Conservation (phyloP, 2,888 invertebrate species). For the Copidosoma aretas region DNA sequence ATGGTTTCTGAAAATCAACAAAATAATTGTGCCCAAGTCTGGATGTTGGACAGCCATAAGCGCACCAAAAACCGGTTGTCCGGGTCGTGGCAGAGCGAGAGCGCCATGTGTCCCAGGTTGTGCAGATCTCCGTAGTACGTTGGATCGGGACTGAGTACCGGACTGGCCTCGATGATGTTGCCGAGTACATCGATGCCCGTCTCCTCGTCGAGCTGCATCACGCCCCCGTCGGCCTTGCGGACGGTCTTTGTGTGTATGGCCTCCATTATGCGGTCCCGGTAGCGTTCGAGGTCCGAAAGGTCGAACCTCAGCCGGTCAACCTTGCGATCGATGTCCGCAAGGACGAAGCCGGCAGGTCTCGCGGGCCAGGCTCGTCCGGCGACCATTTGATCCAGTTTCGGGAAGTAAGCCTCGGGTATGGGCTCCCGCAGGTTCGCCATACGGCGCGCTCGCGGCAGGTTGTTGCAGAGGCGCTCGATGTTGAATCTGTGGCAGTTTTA, state of each 20-base stretch:
- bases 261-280: conserved; percentile 76
- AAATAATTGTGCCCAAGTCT: too few species aligned
- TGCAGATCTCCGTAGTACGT: conserved; percentile 80
- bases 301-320: conserved; percentile 73
- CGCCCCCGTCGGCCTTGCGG: conserved; percentile 67
- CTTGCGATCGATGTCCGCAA: conserved; percentile 72
- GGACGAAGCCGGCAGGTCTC: conserved; percentile 66
- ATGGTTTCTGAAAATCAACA: too few species aligned
- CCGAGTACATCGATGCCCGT: conserved; percentile 81
- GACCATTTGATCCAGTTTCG: conserved; percentile 81
- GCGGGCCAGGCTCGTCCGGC: conserved; percentile 80
- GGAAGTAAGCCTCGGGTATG: conserved; percentile 82
- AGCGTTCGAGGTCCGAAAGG: conserved; percentile 75
- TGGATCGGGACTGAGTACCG: conserved; percentile 72
- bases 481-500: conserved; percentile 69
- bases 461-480: conserved; percentile 77
- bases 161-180: conserved; percentile 76
- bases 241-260: conserved; percentile 73
- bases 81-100: conserved; percentile 81
- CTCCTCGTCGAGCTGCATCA: conserved; percentile 68
- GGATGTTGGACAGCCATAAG: too few species aligned
- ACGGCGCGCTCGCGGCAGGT: conserved; percentile 69
- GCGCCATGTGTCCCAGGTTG: conserved; percentile 81
- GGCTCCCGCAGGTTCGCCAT: conserved; percentile 73
- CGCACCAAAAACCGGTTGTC: conserved; percentile 75